Evolutionary conservation across 2,888 invertebrate genomes (phyloP), one percentile per base, ranked within the genome.

Genomic region (Meloe dianella): DNA sequence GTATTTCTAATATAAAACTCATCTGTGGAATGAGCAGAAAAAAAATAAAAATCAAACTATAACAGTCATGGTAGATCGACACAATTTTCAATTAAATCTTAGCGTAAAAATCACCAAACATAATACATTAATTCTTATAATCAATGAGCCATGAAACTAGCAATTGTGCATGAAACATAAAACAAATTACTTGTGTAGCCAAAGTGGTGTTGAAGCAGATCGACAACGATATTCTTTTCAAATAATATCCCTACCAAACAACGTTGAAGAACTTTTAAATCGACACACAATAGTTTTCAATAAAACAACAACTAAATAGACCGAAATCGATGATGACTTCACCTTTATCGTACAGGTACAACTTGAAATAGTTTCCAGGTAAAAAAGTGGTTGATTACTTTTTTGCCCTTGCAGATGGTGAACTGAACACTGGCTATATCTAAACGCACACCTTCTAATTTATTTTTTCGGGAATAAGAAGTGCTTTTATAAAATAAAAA

Each of bases 111-210:
- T 12, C 56, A 60, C 60, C 63, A 68, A 64, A 62, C 68, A 68
- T 61, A 68, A 69, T 61, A 66, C 69, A 69, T 69, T 66, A 63
- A 69, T 66, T 66, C 69, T 64, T 66, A 61, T 61, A 69, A 66
- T 69, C 69, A 66, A 69, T 69, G 69, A 69, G 66, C 29, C 69
- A 69, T 69, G 69, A 69, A 69, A 69, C 69, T 66, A 66, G 69
- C 69, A 69, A 69, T 69, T 69, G 69, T 69, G 66, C 66, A 66
- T 64, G 66, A 64, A 66, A 69, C 69, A 61, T 66, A 66, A 69
- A 66, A 69, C 69, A 69, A 66, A 69, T 69, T 69, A 69, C 66
- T 61, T 69, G 66, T 69, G 66, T 65, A 69, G 57, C 66, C 54
- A 57, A 69, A 58, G 64, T 61, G 62, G 62, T 60, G 60, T 58